Evolutionary conservation across 1,140 invertebrate genomes (phyloP), one percentile per base, ranked within the genome.

Genomic region (Polypedilum pembai): DNA sequence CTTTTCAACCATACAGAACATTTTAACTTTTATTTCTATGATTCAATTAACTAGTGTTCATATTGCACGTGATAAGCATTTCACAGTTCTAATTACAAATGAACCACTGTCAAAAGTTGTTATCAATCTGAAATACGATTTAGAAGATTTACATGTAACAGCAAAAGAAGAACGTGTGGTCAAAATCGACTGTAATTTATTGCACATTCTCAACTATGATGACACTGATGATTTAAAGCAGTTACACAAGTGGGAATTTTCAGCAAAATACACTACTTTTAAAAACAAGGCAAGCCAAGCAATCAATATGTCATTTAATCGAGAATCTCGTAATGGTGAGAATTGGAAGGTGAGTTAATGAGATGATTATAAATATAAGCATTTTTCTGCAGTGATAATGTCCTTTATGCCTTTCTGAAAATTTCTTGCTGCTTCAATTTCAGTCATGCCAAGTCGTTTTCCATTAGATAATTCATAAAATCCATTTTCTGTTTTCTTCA

Each of bases 391-490:
- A 69, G 65, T 69, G 41, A 93, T 91, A 73, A 93, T 80, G 77
- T 91, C 87, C 33, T 84, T 78, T 76, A 93, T 86, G 72, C 91
- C 90, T 79, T 91, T 88, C 80, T 89, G 88, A 87, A 93, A 89
- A 76, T 91, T 86, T 79, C 87, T 87, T 33, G 92, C 85, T 74
- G 89, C 85, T 79, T 91, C 85, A 79, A 85, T 89, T 82, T 93
- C 92, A 5, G 87, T 88, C 73, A 90, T 81, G 74, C 91, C 90
- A 78, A 93, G 82, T 75, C 90, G 85, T 72, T 89, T 84, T 80
- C 88, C 91, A 83, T 92, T 93, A 69, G 89, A 91, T 77, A 93
- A 87, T 77, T 92, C 91, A 81, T 91, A 91, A 45, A 92, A 80
- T 3, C 87, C 88, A 76, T 85, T 88, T 20, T 78, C 80, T 63